Base-by-base conservation (phyloP, 2,888 invertebrate species). In the Pollenia labialis region DNA sequence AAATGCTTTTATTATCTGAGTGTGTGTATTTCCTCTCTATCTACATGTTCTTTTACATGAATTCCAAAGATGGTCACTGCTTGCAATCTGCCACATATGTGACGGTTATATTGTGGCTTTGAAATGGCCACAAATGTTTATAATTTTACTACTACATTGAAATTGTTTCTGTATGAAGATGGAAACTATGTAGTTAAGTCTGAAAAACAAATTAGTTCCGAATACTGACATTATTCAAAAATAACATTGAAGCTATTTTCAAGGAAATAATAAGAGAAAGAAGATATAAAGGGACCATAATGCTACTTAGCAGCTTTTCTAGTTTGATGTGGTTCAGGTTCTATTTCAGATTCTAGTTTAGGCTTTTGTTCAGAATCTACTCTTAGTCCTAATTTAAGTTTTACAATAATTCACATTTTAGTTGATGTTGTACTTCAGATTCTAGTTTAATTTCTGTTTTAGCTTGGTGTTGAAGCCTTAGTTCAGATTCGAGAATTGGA, bases 121-220 rank as follows among this genome's bases (percentile, higher is more conserved):
- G 11, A 46, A 66, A 56, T 32, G 64, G 44, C 54, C 23, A 42
- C 52, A 69, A n/a, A 76, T 23, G 54, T 32, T 66, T 54, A n/a
- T 64, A 44, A 44, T 40, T 40, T 62, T 16, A 74, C 16, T 48
- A 7, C 8, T n/a, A 7, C 8, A 40, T 50, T 62, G 9, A 32
- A 18, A 56, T 16, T 11, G 9, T 14, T 46, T 58, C 7, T 56
- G 14, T 18, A 32, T 68, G 50, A 40, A 14, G 50, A 23, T 60
- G 40, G 11, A 10, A 60, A 42, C n/a, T 14, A n/a, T n/a, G n/a
- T n/a, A 14, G 48, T 32, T 50, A 32, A 50, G 66, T 32, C 32
- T 32, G 32, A 6, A 32, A 32, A 32, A 32, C 6, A 4, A 32
- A 6, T 32, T 32, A 32, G 32, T 32, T 32, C 1, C 32, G 40